Evolutionary conservation across 1,140 invertebrate species (phyloP), one percentile per base, ranked within the genome.

Genomic region (Drosophila dunni): DNA sequence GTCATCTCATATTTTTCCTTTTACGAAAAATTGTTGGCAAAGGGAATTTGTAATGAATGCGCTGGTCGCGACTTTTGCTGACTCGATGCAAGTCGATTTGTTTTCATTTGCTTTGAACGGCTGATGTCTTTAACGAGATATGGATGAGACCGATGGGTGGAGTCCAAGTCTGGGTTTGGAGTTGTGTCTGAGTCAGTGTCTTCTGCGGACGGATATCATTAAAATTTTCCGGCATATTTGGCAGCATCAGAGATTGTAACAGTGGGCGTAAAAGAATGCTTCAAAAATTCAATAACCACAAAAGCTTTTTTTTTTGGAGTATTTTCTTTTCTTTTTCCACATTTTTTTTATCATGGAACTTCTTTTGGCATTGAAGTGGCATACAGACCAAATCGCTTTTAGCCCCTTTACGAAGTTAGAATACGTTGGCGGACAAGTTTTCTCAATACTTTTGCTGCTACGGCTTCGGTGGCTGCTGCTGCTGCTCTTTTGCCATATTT

Each of bases 191-290:
- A 29, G 46, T 48, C 46, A 20, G 17, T 48, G 48, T 71, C 58
- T 72, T 61, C 56, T 46, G 46, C 29, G 34, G 34, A 38, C 81
- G 81, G 81, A 85, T 71, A 85, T 85, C 81, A 85, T 85, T 85
- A 85, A 85, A 85, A 81, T 85, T 85, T 85, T 85, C 75, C 81
- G 64, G 78, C 70, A 72, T 84, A 85, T 85, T 85, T 85, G 81
- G 66, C 82, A 78, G 67, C 67, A 46, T 71, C 61, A 57, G 51
- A 68, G 58, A 68, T 71, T 69, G 74, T 44, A 67, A 66, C 46
- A 63, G 42, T n/a, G 7, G 4, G 50, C 24, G 40, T 42, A 46
- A 54, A 29, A 46, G 65, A 69, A 66, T 46, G 66, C 46, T 61
- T 38, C 54, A 66, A 57, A 68, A 85, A 75, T 69, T 83, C 75